Percentiles rank a stretch among this genome's conserved stretches.
phyloP scores from a whole-genome alignment of 2,888 invertebrate species.

The Tetheella fluctuosa region DNA sequence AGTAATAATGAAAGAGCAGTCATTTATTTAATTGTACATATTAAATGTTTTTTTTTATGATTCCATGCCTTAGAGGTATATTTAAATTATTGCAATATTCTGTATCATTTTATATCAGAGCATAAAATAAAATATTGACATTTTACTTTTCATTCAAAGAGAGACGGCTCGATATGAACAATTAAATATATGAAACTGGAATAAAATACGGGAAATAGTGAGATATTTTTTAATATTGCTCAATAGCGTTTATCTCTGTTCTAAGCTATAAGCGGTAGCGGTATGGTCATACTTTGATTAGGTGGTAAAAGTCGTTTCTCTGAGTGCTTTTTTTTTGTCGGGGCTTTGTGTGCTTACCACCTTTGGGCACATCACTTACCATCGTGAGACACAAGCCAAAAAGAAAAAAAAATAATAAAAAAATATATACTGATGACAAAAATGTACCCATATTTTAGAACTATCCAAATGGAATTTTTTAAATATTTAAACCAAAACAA shows the following conservation, averaged over 20 bases:
- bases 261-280: neutral
- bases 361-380: too few relatives aligned
- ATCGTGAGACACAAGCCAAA: too few relatives aligned
- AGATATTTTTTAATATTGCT: neutral
- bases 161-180: neutral
- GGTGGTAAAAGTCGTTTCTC: too few relatives aligned
- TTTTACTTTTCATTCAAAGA: conserved; percentile 3
- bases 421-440: too few relatives aligned
- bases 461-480: too few relatives aligned
- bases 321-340: too few relatives aligned
- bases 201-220: neutral
- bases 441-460: too few relatives aligned
- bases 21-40: neutral
- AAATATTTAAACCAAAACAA: too few relatives aligned
- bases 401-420: too few relatives aligned
- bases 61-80: neutral
- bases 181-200: conserved; percentile 13
- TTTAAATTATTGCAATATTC: conserved; percentile 12
- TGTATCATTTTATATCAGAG: conserved; percentile 12
- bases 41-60: neutral
- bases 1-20: neutral
- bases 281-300: too few relatives aligned
- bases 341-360: too few relatives aligned
- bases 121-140: conserved; percentile 10
- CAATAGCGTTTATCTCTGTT: neutral